These are phyloP conservation scores for Macrostomum lignano DNA, from an alignment of 1,140 invertebrate species.

Conservation along the genomic window DNA sequence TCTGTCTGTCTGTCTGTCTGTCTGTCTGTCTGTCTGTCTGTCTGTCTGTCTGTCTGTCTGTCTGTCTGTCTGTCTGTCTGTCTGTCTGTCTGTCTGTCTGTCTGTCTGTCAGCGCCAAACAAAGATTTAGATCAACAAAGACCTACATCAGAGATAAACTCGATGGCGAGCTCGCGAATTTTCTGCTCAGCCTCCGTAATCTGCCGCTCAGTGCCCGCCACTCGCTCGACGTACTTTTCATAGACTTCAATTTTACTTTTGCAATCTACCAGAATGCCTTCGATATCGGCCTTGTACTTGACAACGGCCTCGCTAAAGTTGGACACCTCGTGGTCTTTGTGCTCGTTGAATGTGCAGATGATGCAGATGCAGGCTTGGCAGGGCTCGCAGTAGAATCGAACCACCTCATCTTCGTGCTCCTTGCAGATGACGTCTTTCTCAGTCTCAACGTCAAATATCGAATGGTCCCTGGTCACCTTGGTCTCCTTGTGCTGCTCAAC, in stretches of 20 bases:
- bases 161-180: constrained; percentile 19
- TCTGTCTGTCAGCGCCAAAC: too few relatives aligned
- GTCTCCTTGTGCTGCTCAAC: constrained; percentile 23
- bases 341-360: constrained; percentile 28
- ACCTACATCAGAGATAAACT: constrained; percentile 13
- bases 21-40: too few relatives aligned
- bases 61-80: too few relatives aligned
- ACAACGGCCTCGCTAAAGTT: constrained; percentile 24
- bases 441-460: constrained; percentile 27
- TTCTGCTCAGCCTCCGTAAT: constrained; percentile 22
- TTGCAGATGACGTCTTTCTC: constrained; percentile 29
- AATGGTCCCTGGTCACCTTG: constrained; percentile 23
- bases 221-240: constrained; percentile 15
- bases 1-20: too few relatives aligned
- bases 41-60: too few relatives aligned
- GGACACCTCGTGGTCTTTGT: constrained; percentile 27
- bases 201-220: constrained; percentile 15
- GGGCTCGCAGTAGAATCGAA: constrained; percentile 28
- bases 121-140: too few relatives aligned
- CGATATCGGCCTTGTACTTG: constrained; percentile 25
- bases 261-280: constrained; percentile 16
- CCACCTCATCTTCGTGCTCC: constrained; percentile 24
- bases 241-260: constrained; percentile 19
- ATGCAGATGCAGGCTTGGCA: constrained; percentile 28
- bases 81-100: too few relatives aligned